Percentiles rank a stretch among this genome's conserved stretches.
phyloP scores from a whole-genome alignment of 2,888 invertebrate species.

The Siphonodentalium dalli region DNA sequence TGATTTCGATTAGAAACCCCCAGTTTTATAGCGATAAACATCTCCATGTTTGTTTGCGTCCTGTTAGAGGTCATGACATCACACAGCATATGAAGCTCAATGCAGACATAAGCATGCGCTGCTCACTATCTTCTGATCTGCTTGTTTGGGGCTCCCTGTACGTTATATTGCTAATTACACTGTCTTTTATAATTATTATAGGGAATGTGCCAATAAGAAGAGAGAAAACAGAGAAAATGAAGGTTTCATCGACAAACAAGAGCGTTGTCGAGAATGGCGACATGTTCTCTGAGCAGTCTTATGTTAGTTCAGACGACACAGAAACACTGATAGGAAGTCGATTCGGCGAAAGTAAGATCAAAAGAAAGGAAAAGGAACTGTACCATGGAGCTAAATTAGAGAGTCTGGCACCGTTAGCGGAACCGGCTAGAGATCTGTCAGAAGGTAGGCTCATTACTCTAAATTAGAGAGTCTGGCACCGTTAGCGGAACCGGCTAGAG shows the following conservation, averaged over 20 bases:
- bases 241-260: slow-evolving; percentile 42
- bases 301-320: slow-evolving; percentile 40
- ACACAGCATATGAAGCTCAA: too few species aligned
- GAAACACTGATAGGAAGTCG: slow-evolving; percentile 45
- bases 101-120: too few species aligned
- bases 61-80: too few species aligned
- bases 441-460: slow-evolving; percentile 30
- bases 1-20: too few species aligned
- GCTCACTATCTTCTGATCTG: too few species aligned
- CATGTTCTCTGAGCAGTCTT: too few species aligned
- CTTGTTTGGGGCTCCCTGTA: neutral
- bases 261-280: slow-evolving; percentile 44
- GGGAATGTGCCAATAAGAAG: slow-evolving; percentile 28
- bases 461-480: too few species aligned
- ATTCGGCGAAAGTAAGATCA: slow-evolving; percentile 40
- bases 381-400: slow-evolving; percentile 31
- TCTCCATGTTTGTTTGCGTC: too few species aligned
- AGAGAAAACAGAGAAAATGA: slow-evolving; percentile 39
- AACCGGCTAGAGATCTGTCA: slow-evolving; percentile 38
- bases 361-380: slow-evolving; percentile 30
- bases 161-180: too few species aligned
- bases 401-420: slow-evolving; percentile 38
- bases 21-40: too few species aligned
- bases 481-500: too few species aligned
- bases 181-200: too few species aligned